These are phyloP conservation scores for Melanotaenia pygmaea DNA, from an alignment of 2,797 vertebrate genomes.

Conservation along the genomic window DNA sequence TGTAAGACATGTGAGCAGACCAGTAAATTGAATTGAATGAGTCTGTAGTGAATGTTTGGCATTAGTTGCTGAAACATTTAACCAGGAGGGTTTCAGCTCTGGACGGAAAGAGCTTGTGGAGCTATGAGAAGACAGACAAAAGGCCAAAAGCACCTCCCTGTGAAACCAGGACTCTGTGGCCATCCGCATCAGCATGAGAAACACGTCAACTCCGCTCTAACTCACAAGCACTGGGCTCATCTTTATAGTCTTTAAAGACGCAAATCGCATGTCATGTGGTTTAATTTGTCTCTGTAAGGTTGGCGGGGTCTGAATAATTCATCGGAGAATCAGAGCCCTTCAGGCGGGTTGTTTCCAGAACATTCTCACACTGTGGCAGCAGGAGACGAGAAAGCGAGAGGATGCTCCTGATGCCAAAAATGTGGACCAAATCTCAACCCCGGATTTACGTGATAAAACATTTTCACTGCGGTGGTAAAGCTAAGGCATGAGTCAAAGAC, in stretches of 20 bases:
- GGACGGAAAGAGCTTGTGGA: conserved; percentile 16
- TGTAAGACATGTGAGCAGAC: conserved; percentile 1
- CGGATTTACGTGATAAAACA: too few species aligned
- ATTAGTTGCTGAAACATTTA: conserved; percentile 14
- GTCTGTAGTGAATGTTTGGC: conserved; percentile 10
- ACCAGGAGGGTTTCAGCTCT: conserved; percentile 13
- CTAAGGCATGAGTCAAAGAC: neutral
- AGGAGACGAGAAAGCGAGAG: conserved; percentile 24
- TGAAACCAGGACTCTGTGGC: conserved; percentile 62
- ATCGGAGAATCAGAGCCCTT: conserved; percentile 38
- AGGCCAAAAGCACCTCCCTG: conserved; percentile 56
- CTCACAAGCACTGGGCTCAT: conserved; percentile 26
- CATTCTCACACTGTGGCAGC: conserved; percentile 59
- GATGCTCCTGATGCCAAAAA: conserved; percentile 40
- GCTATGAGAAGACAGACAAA: conserved; percentile 54
- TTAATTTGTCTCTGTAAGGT: neutral
- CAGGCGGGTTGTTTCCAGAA: conserved; percentile 70
- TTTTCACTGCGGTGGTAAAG: neutral
- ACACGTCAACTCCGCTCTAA: conserved; percentile 62
- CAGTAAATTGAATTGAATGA: conserved; percentile 7
- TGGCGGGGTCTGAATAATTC: conserved; percentile 57
- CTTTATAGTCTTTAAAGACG: conserved; percentile 30
- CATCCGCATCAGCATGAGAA: conserved; percentile 74
- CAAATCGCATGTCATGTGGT: neutral
- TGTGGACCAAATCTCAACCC: neutral